Evolutionary conservation across 2,113 vertebrate genomes (phyloP), one percentile per base, ranked within the genome.

Genomic region (Pomatostomus ruficeps): DNA sequence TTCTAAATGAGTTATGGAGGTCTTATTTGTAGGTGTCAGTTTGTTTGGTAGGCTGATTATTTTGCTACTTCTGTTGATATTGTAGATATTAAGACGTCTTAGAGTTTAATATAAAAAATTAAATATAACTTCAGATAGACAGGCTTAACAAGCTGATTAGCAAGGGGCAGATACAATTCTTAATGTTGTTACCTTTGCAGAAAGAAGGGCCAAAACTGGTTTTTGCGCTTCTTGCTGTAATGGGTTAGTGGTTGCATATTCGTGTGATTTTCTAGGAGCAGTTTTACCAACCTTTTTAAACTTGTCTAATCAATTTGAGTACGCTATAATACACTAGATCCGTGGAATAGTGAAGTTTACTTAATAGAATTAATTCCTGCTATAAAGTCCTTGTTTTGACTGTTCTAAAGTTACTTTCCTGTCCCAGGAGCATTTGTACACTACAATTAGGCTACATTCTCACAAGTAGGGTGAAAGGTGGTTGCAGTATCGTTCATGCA

Each of bases 161-260:
- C 31, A 75, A 82, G 36, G 67, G 49, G 28, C 17, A 65, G 62
- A 70, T n/a, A 14, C 55, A 61, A 36, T 80, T 82, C 19, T 17
- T 72, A 10, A 58, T 61, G 28, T 36, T 80, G 24, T 70, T 71
- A 74, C 13, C 40, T 62, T 59, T 81, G 65, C 43, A 81, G 48
- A 63, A 81, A 57, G 45, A 54, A 74, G 59, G 48, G 6, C 26
- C 40, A 57, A 24, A 95, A 61, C 19, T 36, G 31, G 0, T 12
- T 49, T 77, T 71, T 78, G 21, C 11, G 18, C 19, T 85, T 82
- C 24, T 49, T 81, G 9, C 10, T 67, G 14, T 54, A 51, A 63
- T 0, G 4, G 19, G 6, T 75, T 81, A 87, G 22, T 58, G 0
- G 0, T 43, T 45, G 28, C 54, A n/a, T 68, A 52, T 59, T 63